These are phyloP conservation scores for Remorina albescens DNA, from an alignment of 2,797 vertebrate genomes.

Conservation along the genomic window DNA sequence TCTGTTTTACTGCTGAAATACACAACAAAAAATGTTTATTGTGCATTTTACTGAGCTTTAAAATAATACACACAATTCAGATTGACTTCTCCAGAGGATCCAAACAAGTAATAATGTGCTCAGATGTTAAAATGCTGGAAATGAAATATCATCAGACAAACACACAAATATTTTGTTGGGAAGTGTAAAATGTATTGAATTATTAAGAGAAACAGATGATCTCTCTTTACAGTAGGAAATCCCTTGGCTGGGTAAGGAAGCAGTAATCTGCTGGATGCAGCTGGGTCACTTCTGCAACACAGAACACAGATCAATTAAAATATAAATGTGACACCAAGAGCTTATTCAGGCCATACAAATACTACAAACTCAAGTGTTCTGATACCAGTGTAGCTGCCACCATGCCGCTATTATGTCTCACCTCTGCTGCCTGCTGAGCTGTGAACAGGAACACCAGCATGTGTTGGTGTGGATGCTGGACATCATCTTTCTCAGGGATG, in stretches of 20 bases:
- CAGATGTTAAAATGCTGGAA: neutral
- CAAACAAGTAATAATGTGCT: neutral
- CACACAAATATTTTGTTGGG: slow-evolving; percentile 39
- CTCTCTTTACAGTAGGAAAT: slow-evolving; percentile 18
- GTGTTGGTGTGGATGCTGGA: neutral
- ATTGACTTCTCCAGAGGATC: neutral
- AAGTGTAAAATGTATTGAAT: slow-evolving; percentile 37
- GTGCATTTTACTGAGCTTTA: neutral
- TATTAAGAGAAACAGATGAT: slow-evolving; percentile 1
- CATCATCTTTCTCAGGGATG: slow-evolving; percentile 11
- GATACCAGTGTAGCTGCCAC: neutral
- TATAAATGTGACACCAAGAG: neutral
- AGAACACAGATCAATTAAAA: neutral
- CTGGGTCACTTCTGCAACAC: slow-evolving; percentile 37
- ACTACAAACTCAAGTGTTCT: neutral
- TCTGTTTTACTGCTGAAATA: neutral
- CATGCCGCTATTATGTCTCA: slow-evolving; percentile 21
- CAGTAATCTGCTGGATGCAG: slow-evolving; percentile 13
- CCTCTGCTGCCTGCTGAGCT: slow-evolving; percentile 22
- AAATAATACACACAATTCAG: neutral
- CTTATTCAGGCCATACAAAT: neutral
- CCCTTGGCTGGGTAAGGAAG: slow-evolving; percentile 6
- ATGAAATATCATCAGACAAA: neutral
- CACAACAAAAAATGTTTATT: neutral
- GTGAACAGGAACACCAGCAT: neutral